Conservation (phyloP, 2,797 vertebrate species). For the Hafferia zeledoni region DNA sequence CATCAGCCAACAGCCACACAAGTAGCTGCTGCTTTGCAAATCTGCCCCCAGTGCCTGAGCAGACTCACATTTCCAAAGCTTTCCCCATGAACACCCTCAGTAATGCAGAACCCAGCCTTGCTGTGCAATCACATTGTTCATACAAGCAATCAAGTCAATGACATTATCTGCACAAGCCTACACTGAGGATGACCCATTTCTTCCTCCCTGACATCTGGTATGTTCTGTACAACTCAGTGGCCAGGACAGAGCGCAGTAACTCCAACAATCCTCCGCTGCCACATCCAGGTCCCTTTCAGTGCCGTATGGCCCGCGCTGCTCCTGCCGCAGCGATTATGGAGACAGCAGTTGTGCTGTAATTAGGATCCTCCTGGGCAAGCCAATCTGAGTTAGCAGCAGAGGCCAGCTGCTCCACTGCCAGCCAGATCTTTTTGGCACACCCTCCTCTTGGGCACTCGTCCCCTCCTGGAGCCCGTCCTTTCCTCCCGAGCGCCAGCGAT, state of each 20-base stretch:
- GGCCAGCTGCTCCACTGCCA: conserved; percentile 71
- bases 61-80: neutral
- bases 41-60: neutral
- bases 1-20: neutral
- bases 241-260: neutral
- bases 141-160: neutral
- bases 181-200: neutral
- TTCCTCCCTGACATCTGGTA: conserved; percentile 66
- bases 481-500: neutral
- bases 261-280: conserved; percentile 37
- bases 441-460: conserved; percentile 19
- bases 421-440: conserved; percentile 67
- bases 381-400: conserved; percentile 58
- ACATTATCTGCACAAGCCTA: neutral
- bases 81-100: neutral
- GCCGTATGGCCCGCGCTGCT: conserved; percentile 56
- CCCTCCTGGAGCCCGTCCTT: conserved; percentile 50
- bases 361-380: conserved; percentile 75
- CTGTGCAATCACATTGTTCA: neutral
- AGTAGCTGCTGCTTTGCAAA: neutral
- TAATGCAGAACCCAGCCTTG: neutral
- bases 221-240: neutral
- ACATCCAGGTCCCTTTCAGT: conserved; percentile 45
- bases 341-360: conserved; percentile 71
- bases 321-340: conserved; percentile 69